A percentile compares a stretch with the other conserved stretches of the same genome.
phyloP scores from a whole-genome alignment of 1,140 invertebrate species.

The Vanessa atalanta region DNA sequence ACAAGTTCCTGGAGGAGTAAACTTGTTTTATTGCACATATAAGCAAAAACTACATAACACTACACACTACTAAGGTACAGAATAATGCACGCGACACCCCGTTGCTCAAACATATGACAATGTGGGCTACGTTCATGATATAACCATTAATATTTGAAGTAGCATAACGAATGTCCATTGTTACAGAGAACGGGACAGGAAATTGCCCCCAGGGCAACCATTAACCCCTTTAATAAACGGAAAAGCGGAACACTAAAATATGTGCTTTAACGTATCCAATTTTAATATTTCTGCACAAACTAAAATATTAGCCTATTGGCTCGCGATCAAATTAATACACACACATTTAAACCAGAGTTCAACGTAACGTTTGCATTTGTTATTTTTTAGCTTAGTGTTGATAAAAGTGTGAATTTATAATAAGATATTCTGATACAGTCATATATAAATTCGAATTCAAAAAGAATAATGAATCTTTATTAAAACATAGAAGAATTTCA shows the following conservation, averaged over 20 bases:
- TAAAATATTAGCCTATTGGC: not conserved
- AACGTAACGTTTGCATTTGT: too few relatives aligned
- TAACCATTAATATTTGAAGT: constrained; percentile 1
- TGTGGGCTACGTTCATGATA: not conserved
- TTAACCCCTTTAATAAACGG: constrained; percentile 14
- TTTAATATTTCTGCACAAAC: constrained; percentile 3
- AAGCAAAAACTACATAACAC: too few relatives aligned
- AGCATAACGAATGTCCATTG: not conserved
- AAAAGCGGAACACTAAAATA: constrained; percentile 21
- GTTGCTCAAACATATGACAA: not conserved
- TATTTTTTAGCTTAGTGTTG: too few relatives aligned
- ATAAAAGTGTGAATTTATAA: too few relatives aligned
- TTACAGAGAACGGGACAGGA: constrained; percentile 14
- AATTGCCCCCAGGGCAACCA: constrained; percentile 17
- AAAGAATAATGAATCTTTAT: too few relatives aligned
- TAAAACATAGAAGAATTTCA: too few relatives aligned
- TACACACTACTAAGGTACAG: not conserved
- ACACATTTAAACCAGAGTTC: too few relatives aligned
- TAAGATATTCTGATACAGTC: too few relatives aligned
- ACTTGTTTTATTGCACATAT: too few relatives aligned
- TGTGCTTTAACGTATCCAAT: not conserved
- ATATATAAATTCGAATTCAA: too few relatives aligned
- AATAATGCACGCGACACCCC: not conserved
- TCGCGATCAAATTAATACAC: too few relatives aligned
- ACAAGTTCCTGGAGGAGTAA: too few relatives aligned